phyloP scores from a whole-genome alignment of 2,797 vertebrate genomes.

The Pangasius djambal region DNA sequence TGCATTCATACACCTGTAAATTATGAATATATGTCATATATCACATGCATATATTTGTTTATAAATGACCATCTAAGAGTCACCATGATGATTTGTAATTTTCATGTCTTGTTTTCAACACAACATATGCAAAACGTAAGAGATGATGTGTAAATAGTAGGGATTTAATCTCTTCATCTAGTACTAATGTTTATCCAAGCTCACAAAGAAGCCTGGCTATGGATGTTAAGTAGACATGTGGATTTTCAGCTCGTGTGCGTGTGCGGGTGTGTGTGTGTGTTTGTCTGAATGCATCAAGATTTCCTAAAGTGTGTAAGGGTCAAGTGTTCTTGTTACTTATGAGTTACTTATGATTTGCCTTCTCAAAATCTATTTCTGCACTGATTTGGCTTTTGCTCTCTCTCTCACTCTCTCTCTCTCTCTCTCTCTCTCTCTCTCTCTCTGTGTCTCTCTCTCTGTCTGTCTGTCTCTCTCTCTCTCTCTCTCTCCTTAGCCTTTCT shows the following conservation, averaged over 20 bases:
- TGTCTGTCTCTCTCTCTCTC: neutral
- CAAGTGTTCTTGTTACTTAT: neutral
- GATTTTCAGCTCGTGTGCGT: constrained; percentile 11
- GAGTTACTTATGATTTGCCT: constrained; percentile 31
- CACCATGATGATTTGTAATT: constrained; percentile 54
- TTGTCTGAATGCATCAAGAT: neutral
- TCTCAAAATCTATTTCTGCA: constrained; percentile 2
- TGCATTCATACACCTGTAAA: constrained; percentile 50
- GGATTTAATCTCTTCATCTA: constrained; percentile 41
- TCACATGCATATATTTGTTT: constrained; percentile 45
- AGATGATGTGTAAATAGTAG: constrained; percentile 46
- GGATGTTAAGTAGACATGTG: constrained; percentile 16
- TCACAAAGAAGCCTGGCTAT: constrained; percentile 15
- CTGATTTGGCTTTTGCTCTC: constrained; percentile 1
- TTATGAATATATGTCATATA: constrained; percentile 51
- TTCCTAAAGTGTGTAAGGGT: constrained; percentile 4
- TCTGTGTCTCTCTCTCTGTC: too few species aligned
- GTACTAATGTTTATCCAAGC: constrained; percentile 49
- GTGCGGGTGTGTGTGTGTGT: neutral
- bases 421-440: too few species aligned
- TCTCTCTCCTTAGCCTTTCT: constrained; percentile 5
- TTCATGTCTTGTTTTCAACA: constrained; percentile 50
- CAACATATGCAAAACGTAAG: constrained; percentile 67
- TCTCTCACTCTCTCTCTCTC: neutral
- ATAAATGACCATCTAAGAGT: constrained; percentile 16